Evolutionary conservation across 2,888 invertebrate species (phyloP).

Genomic region (Parelbella ahira): DNA sequence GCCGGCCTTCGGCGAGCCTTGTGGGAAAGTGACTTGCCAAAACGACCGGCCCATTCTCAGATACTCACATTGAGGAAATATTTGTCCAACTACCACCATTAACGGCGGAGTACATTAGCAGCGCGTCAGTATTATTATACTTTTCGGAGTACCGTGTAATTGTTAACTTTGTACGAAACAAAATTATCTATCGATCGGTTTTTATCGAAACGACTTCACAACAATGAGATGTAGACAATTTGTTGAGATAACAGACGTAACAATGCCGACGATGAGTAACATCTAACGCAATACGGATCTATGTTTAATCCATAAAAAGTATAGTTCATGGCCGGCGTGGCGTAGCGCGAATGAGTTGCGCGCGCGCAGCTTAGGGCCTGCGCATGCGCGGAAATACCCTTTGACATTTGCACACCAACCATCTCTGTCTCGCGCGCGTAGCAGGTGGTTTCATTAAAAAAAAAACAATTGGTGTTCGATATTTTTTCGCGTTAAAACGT

Average conservation of each 20-base stretch:
- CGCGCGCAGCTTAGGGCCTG: slow-evolving; percentile 30
- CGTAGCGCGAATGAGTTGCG: slow-evolving; percentile 35
- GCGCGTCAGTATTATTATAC: too few species aligned
- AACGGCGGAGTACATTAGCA: background rate
- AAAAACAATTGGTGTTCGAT: slow-evolving; percentile 33
- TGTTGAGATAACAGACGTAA: slow-evolving; percentile 43
- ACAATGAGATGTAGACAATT: slow-evolving; percentile 44
- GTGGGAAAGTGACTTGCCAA: slow-evolving; percentile 60
- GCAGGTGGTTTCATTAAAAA: slow-evolving; percentile 61
- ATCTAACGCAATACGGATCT: slow-evolving; percentile 60
- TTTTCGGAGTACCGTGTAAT: slow-evolving; percentile 9
- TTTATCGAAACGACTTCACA: slow-evolving; percentile 29
- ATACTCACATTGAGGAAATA: slow-evolving; percentile 22
- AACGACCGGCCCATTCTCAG: slow-evolving; percentile 30
- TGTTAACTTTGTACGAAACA: slow-evolving; percentile 6
- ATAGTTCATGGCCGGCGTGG: slow-evolving; percentile 59
- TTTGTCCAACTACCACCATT: slow-evolving; percentile 14
- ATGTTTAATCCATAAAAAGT: slow-evolving; percentile 58
- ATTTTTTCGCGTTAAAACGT: slow-evolving; percentile 56
- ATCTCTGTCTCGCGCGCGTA: slow-evolving; percentile 30
- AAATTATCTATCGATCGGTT: slow-evolving; percentile 22
- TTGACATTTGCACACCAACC: slow-evolving; percentile 57
- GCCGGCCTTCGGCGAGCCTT: slow-evolving; percentile 37
- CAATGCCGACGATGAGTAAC: slow-evolving; percentile 50
- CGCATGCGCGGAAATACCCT: slow-evolving; percentile 54